Conservation (phyloP, 2,797 vertebrate species). For the Oreochromis grahami region DNA sequence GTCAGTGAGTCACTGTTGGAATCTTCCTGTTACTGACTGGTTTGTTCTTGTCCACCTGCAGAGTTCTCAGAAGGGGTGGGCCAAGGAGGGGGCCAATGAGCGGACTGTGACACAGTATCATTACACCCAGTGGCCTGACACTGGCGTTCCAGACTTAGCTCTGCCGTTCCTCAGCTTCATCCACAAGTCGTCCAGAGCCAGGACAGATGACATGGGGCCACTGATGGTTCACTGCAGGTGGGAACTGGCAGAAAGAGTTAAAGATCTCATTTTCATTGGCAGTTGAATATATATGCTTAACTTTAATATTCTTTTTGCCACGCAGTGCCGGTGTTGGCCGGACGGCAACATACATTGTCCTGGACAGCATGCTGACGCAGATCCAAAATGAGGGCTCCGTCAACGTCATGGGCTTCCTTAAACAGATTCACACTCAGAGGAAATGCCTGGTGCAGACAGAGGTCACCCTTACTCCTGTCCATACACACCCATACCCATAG, state of each 20-base stretch:
- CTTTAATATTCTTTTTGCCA: background rate
- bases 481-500: background rate
- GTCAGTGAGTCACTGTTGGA: background rate
- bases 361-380: constrained; percentile 97
- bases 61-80: constrained; percentile 86
- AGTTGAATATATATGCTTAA: background rate
- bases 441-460: constrained; percentile 97
- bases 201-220: constrained; percentile 78
- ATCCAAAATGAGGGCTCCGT: constrained; percentile 84
- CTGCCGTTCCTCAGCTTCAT: constrained; percentile 91
- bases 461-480: constrained; percentile 65
- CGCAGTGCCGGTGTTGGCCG: constrained; percentile 91
- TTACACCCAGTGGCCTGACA: constrained; percentile 98
- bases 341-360: constrained; percentile 93
- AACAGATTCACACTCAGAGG: constrained; percentile 94
- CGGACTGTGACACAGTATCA: constrained; percentile 88
- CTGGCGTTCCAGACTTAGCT: constrained; percentile 90
- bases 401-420: constrained; percentile 91
- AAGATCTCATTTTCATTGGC: background rate
- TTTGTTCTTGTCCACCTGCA: constrained; percentile 39
- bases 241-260: background rate
- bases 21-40: background rate
- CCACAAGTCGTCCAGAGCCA: constrained; percentile 83
- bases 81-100: constrained; percentile 77
- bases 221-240: constrained; percentile 95